phyloP scores from a whole-genome alignment of 1,140 invertebrate genomes.

The Ooceraea biroi region DNA sequence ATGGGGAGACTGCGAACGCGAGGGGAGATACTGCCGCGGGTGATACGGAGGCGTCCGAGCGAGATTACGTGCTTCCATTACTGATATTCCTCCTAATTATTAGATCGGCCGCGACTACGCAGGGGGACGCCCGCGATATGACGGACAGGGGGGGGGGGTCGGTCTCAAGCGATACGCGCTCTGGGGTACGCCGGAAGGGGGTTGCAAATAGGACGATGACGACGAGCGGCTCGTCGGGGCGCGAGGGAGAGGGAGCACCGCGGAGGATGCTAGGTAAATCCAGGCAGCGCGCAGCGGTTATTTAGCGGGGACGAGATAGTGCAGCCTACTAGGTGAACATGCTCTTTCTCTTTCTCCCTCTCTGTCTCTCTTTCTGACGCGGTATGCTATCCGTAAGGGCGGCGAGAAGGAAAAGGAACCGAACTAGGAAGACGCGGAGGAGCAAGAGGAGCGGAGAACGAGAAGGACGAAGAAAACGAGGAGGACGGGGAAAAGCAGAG shows the following conservation, averaged over 20 bases:
- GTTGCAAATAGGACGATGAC: conserved; percentile 52
- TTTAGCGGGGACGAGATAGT: conserved; percentile 74
- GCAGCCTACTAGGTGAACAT: conserved; percentile 56
- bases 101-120: conserved; percentile 48
- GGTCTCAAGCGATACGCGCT: conserved; percentile 34
- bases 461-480: conserved; percentile 30
- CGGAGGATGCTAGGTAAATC: conserved; percentile 68
- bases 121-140: conserved; percentile 27
- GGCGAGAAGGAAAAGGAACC: conserved; percentile 60
- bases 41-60: conserved; percentile 37
- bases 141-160: conserved; percentile 12
- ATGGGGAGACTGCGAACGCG: neutral
- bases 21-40: conserved; percentile 11
- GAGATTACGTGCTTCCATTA: conserved; percentile 48
- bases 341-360: conserved; percentile 16
- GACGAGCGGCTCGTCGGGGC: neutral
- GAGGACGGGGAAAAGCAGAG: conserved; percentile 42
- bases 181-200: conserved; percentile 40
- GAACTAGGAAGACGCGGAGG: conserved; percentile 33
- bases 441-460: neutral
- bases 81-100: conserved; percentile 71
- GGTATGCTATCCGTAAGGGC: conserved; percentile 67
- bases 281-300: conserved; percentile 76
- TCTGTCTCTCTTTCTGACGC: conserved; percentile 25
- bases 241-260: neutral